Evolutionary conservation across 2,888 invertebrate genomes (phyloP).

Genomic region (Listrodromus nycthemerus): DNA sequence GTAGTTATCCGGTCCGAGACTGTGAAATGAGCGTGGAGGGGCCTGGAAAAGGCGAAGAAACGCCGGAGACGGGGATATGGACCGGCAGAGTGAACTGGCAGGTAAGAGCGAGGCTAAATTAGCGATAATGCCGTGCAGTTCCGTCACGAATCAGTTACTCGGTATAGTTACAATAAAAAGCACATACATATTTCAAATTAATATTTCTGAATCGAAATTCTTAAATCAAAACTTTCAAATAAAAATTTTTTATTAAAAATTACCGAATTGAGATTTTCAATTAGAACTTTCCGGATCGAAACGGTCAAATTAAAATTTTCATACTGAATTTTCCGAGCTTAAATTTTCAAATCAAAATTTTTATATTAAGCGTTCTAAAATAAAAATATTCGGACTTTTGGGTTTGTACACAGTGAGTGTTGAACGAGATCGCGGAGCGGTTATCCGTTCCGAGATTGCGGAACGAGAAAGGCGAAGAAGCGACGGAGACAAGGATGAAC

Average conservation of each 20-base stretch:
- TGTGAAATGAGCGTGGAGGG: slow-evolving; percentile 26
- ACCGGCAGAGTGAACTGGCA: slow-evolving; percentile 10
- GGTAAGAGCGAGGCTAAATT: slow-evolving; percentile 57
- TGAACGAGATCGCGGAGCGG: slow-evolving; percentile 37
- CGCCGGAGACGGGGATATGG: slow-evolving; percentile 18
- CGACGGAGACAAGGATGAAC: slow-evolving; percentile 11
- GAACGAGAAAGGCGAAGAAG: slow-evolving; percentile 39
- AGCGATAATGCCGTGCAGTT: slow-evolving; percentile 41
- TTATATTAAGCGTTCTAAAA: no score
- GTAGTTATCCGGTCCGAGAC: slow-evolving; percentile 45
- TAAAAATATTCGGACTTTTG: no score
- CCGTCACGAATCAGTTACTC: slow-evolving; percentile 67
- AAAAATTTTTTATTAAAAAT: no score
- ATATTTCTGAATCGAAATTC: no score
- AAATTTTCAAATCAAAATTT: no score
- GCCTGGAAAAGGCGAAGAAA: slow-evolving; percentile 19
- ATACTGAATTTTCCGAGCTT: no score
- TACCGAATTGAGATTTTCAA: no score
- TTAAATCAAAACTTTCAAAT: no score
- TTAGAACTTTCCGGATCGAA: no score
- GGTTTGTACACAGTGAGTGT: neutral
- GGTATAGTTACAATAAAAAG: slow-evolving; percentile 50
- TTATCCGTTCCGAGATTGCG: slow-evolving; percentile 46
- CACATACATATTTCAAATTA: neutral
- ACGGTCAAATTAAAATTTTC: no score